These are phyloP conservation scores for Ormyrus rosae DNA, from an alignment of 2,888 invertebrate genomes.

Conservation along the genomic window DNA sequence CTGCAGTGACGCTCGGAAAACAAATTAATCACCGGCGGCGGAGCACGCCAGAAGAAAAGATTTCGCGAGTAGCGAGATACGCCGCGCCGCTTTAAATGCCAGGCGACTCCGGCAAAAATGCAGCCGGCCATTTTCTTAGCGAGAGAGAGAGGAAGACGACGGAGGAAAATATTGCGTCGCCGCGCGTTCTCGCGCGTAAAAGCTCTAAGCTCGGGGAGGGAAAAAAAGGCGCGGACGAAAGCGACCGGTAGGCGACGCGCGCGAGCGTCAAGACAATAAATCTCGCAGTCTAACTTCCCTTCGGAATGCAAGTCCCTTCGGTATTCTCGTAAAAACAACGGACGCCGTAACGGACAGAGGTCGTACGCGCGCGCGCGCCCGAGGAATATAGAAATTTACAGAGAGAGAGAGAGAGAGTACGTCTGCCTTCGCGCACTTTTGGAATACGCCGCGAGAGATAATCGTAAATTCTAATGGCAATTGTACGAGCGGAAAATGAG, in stretches of 20 bases:
- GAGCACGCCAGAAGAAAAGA: conserved; percentile 2
- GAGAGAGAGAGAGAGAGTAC: not conserved
- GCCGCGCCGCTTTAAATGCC: conserved; percentile 14
- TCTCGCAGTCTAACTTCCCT: conserved; percentile 42
- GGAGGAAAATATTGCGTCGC: conserved; percentile 22
- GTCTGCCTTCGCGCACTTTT: too few relatives aligned
- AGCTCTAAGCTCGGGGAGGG: conserved; percentile 11
- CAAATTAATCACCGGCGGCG: not conserved
- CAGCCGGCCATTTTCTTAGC: not conserved
- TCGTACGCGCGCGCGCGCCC: not conserved
- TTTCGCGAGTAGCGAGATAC: not conserved
- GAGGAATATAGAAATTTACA: conserved; percentile 34
- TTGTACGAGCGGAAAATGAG: not conserved
- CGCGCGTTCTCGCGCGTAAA: conserved; percentile 17
- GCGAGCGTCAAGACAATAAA: conserved; percentile 53
- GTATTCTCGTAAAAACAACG: conserved; percentile 37
- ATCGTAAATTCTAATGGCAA: not conserved
- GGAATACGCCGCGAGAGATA: too few relatives aligned
- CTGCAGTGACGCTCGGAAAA: not conserved
- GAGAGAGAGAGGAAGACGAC: not conserved
- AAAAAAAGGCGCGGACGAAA: conserved; percentile 29
- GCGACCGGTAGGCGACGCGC: conserved; percentile 21
- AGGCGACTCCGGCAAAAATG: not conserved
- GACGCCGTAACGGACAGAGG: conserved; percentile 30
- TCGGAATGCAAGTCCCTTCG: conserved; percentile 32